Evolutionary conservation across 2,797 vertebrate genomes (phyloP).

Genomic region (Peromyscus eremicus): DNA sequence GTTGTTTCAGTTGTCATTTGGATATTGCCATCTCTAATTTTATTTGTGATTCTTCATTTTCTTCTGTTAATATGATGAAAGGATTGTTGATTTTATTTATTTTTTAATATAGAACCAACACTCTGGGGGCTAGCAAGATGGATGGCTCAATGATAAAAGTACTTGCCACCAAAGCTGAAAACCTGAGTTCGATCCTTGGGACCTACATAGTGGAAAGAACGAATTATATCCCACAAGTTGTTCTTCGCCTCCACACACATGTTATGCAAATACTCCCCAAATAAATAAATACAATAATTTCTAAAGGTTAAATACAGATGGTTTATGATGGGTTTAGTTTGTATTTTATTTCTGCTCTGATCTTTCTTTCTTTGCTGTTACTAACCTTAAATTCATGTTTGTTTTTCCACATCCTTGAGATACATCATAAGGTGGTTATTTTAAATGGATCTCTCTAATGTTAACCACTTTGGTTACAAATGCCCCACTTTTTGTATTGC

Average conservation of each 20-base stretch:
- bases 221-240: not conserved
- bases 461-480: not conserved
- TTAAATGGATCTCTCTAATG: not conserved
- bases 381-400: not conserved
- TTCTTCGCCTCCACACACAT: not conserved
- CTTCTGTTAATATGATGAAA: not conserved
- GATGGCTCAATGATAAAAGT: not conserved
- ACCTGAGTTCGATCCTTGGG: not conserved
- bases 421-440: not conserved
- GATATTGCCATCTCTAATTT: not conserved
- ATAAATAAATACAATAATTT: not conserved
- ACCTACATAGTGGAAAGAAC: not conserved
- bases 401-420: not conserved
- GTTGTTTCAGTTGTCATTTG: not conserved
- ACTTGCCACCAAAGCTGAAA: not conserved
- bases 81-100: not conserved
- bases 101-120: not conserved
- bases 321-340: not conserved
- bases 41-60: not conserved
- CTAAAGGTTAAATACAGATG: not conserved
- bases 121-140: not conserved
- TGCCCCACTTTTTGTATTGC: not conserved
- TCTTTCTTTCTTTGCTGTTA: not conserved
- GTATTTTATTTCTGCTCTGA: not conserved
- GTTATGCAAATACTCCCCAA: not conserved